Base-by-base conservation (phyloP, 2,888 invertebrate species). In the Ectropis crepuscularia region DNA sequence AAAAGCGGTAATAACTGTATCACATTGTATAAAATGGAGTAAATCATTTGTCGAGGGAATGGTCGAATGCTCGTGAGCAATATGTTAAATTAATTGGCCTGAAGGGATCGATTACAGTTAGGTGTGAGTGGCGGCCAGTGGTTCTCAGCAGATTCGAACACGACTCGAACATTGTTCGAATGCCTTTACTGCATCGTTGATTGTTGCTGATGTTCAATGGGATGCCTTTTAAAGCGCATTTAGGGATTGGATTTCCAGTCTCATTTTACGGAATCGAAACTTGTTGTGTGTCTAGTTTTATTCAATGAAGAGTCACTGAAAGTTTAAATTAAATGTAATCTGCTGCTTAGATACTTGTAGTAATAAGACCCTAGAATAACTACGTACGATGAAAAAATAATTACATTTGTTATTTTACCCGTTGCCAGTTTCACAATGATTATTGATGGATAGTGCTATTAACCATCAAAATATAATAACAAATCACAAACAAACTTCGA, bases 181-280 rank as follows among this genome's bases (percentile, higher is more conserved):
- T 71, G 66, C 62, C 66, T 69, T 70, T 49, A 60, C 65, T 62
- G 60, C 68, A 69, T 65, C 69, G 74, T 74, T 75, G 71, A 75
- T 77, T 76, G 74, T 70, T 72, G 63, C 65, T 74, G 75, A 75
- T 76, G 47, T 59, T 46, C 11, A 38, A 45, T 42, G 37, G 47
- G 53, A 46, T 41, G 28, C 45, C 46, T 45, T 46, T 37, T 7
- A 54, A 50, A 12, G 9, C 12, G 16, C 6, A 42, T 53, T 41
- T 42, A 53, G 53, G 39, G 39, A 39, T 39, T 11, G 12, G 5
- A 39, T 50, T 39, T 37, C 37, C 10, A 16, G 16, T 16, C 16
- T 28, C 16, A 28, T 28, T 28, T 28, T 28, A 28, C 16, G 16
- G 16, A 28, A 28, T 28, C 16, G 16, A 28, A 28, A 28, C 16